Evolutionary conservation across 1,140 invertebrate genomes (phyloP).

Genomic region (Orussus abietinus): DNA sequence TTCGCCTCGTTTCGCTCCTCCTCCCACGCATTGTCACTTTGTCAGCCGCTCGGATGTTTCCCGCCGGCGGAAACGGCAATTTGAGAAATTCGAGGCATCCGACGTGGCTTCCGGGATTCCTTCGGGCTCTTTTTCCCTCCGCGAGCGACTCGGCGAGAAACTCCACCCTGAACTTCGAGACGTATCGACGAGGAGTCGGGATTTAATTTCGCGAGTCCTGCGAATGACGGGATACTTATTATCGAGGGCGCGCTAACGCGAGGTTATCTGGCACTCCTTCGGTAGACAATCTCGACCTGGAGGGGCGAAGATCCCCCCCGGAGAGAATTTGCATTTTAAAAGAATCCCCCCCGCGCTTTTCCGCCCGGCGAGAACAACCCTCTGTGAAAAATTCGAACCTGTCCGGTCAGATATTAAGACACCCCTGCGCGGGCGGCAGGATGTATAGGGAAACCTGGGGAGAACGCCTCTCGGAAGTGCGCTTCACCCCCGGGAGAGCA

Average conservation of each 20-base stretch:
- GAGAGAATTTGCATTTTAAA: constrained; percentile 46
- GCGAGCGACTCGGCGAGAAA: constrained; percentile 14
- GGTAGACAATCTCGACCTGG: constrained; percentile 25
- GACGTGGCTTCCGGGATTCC: no score
- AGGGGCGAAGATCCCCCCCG: constrained; percentile 31
- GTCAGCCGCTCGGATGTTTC: no score
- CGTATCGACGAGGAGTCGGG: not conserved
- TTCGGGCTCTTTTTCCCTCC: no score
- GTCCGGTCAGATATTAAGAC: no score
- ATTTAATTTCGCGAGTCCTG: not conserved
- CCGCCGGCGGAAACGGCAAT: no score
- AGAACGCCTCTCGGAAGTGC: no score
- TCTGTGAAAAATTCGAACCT: constrained; percentile 43
- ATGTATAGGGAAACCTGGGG: no score
- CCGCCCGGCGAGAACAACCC: constrained; percentile 2
- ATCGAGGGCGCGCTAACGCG: constrained; percentile 15
- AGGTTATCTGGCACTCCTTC: constrained; percentile 19
- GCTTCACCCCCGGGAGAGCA: no score
- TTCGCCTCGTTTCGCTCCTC: no score
- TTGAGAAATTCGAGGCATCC: no score
- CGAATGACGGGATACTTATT: constrained; percentile 14
- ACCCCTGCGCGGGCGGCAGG: no score
- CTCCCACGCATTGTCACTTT: no score
- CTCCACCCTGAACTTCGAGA: constrained; percentile 6
- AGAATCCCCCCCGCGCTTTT: constrained; percentile 24